These are phyloP conservation scores for Sorex araneus DNA, from an alignment of 2,113 vertebrate genomes.

Conservation along the genomic window DNA sequence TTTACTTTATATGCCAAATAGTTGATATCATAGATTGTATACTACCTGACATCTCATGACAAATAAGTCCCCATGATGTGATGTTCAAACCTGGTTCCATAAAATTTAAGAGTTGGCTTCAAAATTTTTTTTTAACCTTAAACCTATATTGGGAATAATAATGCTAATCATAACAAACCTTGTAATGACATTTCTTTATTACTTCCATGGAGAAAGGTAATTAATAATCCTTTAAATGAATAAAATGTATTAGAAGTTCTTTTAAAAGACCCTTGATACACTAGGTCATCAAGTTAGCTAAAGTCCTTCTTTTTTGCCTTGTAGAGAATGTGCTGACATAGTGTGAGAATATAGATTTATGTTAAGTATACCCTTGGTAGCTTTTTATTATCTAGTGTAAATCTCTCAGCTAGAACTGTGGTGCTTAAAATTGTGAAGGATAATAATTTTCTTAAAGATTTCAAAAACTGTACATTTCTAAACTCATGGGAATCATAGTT, in stretches of 20 bases:
- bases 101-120: conserved; percentile 25
- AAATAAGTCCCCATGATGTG: not conserved
- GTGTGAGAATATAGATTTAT: not conserved
- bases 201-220: not conserved
- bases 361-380: not conserved
- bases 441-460: conserved; percentile 37
- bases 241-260: not conserved
- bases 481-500: not conserved
- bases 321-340: not conserved
- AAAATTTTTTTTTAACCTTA: conserved; percentile 18
- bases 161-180: conserved; percentile 30
- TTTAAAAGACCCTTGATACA: not conserved
- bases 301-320: not conserved
- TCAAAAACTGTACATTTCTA: not conserved
- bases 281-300: not conserved
- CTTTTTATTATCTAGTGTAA: conserved; percentile 39
- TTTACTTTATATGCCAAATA: no score
- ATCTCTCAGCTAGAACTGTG: not conserved
- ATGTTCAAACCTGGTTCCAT: not conserved
- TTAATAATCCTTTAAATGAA: not conserved
- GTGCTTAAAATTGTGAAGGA: conserved; percentile 36
- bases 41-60: not conserved
- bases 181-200: conserved; percentile 24
- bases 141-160: conserved; percentile 18
- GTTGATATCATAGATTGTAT: no score